phyloP scores from a whole-genome alignment of 2,797 vertebrate species.

The Scyliorhinus canicula region DNA sequence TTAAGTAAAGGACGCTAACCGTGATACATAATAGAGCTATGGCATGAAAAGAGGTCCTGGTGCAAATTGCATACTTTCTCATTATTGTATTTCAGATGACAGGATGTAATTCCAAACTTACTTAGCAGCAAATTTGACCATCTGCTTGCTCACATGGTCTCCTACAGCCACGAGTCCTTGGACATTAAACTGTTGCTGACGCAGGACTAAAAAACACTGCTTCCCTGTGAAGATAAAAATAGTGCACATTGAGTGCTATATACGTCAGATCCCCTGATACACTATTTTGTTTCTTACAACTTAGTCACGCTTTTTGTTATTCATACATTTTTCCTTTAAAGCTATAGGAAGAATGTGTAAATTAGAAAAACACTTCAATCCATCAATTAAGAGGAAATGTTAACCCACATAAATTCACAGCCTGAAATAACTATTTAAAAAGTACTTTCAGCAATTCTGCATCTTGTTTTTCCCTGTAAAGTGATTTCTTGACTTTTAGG shows the following conservation, averaged over 20 bases:
- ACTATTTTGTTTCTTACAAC: constrained; percentile 1
- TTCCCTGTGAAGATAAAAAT: constrained; percentile 68
- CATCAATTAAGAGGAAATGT: background rate
- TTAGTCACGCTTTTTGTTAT: constrained; percentile 23
- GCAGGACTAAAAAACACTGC: constrained; percentile 94
- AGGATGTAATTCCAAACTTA: constrained; percentile 90
- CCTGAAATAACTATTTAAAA: background rate
- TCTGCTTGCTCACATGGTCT: constrained; percentile 97
- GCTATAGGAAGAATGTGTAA: background rate
- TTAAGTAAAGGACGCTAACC: background rate
- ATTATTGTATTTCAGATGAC: constrained; percentile 89
- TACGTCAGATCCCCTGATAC: background rate
- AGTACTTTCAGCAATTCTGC: background rate
- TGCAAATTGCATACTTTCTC: constrained; percentile 76
- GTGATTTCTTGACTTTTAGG: background rate
- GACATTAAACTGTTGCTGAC: constrained; percentile 96
- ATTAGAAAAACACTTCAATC: background rate
- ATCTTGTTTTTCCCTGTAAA: background rate
- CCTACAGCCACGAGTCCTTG: constrained; percentile 96
- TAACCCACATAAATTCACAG: background rate
- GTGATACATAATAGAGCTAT: background rate
- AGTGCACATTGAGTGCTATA: constrained; percentile 6
- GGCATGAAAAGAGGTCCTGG: constrained; percentile 70
- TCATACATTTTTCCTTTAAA: constrained; percentile 12
- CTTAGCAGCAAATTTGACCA: constrained; percentile 99